These are phyloP conservation scores for Mesorhabditis spiculigera DNA, from an alignment of 2,888 invertebrate genomes.

Conservation along the genomic window DNA sequence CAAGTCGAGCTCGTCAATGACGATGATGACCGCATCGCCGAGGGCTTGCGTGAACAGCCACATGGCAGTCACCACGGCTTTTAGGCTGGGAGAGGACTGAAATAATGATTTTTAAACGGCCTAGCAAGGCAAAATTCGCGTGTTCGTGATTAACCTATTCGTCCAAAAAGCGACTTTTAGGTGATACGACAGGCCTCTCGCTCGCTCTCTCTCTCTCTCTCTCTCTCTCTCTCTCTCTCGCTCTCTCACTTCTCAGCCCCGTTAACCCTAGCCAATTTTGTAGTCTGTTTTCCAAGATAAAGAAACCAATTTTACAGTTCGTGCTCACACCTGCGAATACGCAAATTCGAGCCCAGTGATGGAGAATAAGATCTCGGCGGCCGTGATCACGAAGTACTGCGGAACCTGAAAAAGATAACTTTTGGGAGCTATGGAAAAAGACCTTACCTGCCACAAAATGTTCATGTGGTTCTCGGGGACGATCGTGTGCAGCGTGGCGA, in stretches of 20 bases:
- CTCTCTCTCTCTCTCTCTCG: no score
- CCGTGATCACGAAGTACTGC: constrained; percentile 61
- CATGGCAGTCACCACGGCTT: constrained; percentile 82
- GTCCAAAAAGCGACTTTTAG: no score
- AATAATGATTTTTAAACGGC: no score
- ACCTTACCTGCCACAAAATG: constrained; percentile 34
- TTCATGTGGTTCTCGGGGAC: constrained; percentile 30
- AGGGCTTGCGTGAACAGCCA: constrained; percentile 88
- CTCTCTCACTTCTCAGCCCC: no score
- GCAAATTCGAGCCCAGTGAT: constrained; percentile 61
- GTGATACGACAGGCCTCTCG: no score
- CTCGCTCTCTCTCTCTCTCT: no score
- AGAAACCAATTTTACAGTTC: neutral
- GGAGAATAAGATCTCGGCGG: constrained; percentile 62
- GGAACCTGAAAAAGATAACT: constrained; percentile 51
- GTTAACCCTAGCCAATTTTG: neutral
- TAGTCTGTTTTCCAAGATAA: neutral
- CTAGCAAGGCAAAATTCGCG: no score
- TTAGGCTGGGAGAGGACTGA: constrained; percentile 81
- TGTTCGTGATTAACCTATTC: no score
- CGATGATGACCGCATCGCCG: constrained; percentile 85
- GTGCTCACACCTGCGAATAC: constrained; percentile 21
- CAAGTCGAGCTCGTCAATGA: constrained; percentile 59
- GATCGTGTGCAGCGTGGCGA: constrained; percentile 18
- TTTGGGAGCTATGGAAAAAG: no score